Conservation (phyloP, 2,113 vertebrate genomes). For the Morone saxatilis region DNA sequence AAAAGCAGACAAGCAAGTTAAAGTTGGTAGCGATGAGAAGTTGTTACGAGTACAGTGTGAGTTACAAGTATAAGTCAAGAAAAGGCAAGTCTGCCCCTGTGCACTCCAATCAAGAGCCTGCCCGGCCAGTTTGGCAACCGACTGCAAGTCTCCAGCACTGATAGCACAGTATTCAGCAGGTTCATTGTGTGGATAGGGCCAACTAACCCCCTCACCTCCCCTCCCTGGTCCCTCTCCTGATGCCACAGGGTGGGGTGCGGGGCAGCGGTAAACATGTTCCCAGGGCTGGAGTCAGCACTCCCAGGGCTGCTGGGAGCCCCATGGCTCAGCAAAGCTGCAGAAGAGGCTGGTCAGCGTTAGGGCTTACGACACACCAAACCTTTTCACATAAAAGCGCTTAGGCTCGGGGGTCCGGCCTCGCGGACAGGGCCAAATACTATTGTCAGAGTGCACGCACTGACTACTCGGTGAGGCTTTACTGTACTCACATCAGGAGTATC, state of each 20-base stretch:
- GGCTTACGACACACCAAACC: conserved; percentile 75
- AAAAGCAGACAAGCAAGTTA: conserved; percentile 44
- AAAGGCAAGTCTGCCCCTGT: conserved; percentile 23
- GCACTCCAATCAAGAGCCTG: conserved; percentile 51
- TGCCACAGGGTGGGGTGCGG: conserved; percentile 68
- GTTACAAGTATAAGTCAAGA: conserved; percentile 11
- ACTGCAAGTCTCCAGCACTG: conserved; percentile 50
- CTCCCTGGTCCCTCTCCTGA: conserved; percentile 59
- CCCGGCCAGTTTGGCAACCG: conserved; percentile 59
- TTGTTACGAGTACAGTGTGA: not conserved
- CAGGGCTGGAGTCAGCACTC: conserved; percentile 86
- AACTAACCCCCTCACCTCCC: not conserved
- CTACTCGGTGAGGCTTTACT: conserved; percentile 61
- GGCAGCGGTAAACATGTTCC: conserved; percentile 83
- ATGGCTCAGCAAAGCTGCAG: conserved; percentile 85
- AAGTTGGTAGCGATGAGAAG: conserved; percentile 37
- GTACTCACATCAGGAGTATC: conserved; percentile 50
- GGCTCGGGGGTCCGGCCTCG: conserved; percentile 63
- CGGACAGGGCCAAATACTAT: conserved; percentile 68
- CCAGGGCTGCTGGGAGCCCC: conserved; percentile 72
- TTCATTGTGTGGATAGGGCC: conserved; percentile 81
- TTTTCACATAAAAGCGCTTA: conserved; percentile 80
- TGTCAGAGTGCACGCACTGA: conserved; percentile 68
- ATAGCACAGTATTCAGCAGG: conserved; percentile 84
- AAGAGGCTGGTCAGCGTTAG: conserved; percentile 82